These are phyloP conservation scores for Centropus bengalensis DNA, from an alignment of 2,113 vertebrate species.

Conservation along the genomic window DNA sequence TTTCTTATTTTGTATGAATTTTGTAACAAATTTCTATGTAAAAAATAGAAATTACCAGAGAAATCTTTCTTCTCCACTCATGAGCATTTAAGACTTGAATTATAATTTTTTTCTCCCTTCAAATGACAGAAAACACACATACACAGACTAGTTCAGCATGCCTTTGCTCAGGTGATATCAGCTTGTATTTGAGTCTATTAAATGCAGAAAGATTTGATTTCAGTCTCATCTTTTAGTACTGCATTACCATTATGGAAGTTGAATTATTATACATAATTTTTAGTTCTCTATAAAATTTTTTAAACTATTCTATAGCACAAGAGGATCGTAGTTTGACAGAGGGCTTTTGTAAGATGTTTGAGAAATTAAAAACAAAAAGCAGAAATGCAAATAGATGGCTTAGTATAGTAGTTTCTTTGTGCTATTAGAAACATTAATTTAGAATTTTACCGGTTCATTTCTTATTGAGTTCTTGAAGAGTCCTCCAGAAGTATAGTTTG, in stretches of 20 bases:
- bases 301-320: not conserved
- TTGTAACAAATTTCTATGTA: not conserved
- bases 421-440: not conserved
- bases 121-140: not conserved
- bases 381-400: not conserved
- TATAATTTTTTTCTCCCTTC: not conserved
- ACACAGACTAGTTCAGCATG: not conserved
- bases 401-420: not conserved
- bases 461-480: not conserved
- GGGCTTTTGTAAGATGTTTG: not conserved
- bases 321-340: not conserved
- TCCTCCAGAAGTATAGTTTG: not conserved
- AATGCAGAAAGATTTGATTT: not conserved
- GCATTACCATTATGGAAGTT: not conserved
- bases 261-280: not conserved
- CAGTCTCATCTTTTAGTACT: not conserved
- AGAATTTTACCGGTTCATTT: not conserved
- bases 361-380: not conserved
- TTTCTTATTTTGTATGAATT: not conserved
- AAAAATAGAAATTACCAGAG: not conserved
- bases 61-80: not conserved
- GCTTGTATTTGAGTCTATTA: not conserved
- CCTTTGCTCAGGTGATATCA: not conserved
- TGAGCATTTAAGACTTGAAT: not conserved
- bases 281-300: not conserved